A percentile compares a stretch with the other conserved stretches of the same genome.
Evolutionary conservation across 2,113 vertebrate genomes (phyloP).

Genomic region (Mola mola): DNA sequence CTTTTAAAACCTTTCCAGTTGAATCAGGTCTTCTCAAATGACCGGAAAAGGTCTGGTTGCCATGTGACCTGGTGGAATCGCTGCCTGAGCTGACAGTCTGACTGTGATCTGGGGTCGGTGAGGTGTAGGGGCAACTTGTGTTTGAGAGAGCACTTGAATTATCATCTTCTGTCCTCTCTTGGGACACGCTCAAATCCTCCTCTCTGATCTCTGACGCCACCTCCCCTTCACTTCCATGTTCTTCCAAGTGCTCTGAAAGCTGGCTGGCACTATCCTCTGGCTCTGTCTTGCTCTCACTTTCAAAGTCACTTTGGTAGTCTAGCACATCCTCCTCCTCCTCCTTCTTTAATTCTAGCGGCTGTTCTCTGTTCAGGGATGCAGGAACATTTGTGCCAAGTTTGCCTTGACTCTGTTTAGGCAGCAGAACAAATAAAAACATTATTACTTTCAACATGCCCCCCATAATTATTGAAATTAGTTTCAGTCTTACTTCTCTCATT

Average conservation of each 20-base stretch:
- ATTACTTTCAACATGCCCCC: too few species aligned
- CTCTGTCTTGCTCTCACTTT: conserved; percentile 68
- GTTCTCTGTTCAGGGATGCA: not conserved
- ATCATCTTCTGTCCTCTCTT: conserved; percentile 10
- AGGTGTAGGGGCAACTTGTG: conserved; percentile 3
- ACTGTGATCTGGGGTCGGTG: conserved; percentile 30
- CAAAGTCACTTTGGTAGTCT: conserved; percentile 80
- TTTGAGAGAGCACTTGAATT: conserved; percentile 31
- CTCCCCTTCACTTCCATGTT: conserved; percentile 21
- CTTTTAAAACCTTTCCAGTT: conserved; percentile 60
- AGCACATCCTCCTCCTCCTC: not conserved
- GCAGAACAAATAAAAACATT: not conserved
- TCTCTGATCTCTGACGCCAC: conserved; percentile 24
- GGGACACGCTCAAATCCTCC: not conserved
- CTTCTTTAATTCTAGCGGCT: not conserved
- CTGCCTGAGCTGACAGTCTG: conserved; percentile 4
- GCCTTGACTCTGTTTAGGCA: conserved; percentile 21
- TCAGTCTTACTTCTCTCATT: too few species aligned
- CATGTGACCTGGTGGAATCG: conserved; percentile 32
- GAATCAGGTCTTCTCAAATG: not conserved
- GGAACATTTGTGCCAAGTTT: not conserved
- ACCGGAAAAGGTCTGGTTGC: not conserved
- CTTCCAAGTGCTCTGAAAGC: conserved; percentile 80
- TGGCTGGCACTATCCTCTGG: conserved; percentile 56
- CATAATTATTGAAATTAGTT: too few species aligned